Base-by-base conservation (phyloP, 2,888 invertebrate species). In the Neocrepidodera transversa region DNA sequence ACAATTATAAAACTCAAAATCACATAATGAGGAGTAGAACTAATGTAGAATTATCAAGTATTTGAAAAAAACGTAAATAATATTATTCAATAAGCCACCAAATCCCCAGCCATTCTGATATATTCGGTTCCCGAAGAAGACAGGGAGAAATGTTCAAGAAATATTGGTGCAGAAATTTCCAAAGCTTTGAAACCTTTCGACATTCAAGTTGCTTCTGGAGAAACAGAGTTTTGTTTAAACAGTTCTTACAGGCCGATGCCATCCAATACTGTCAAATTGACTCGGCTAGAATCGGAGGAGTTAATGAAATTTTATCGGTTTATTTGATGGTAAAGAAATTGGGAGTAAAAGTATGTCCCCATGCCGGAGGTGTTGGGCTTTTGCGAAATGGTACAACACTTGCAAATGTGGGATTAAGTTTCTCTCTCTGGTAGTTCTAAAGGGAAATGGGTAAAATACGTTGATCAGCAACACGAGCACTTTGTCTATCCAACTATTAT, bases 341-440 rank as follows among this genome's bases (percentile, higher is more conserved):
- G 28, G 86, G 87, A 74, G 94, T 95, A 11, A 93, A 93, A 72
- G 93, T 96, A 1, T 95, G 94, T 76, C 95, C 96, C 0, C 95
- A 96, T 81, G 95, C 94, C 59, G 96, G 95, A n/a, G 96, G 95
- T 5, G 90, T 95, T 7, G 95, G 95, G 1, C 84, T 96, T 96
- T 2, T 95, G 95, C 74, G 95, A 95, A 82, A 91, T 95, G 88
- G 93, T 95, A 1, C 95, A 95, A 71, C 95, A 96, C 80, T 82
- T 95, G 40, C 92, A 94, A 79, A 87, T 89, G 81, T 95, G 93
- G 90, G 94, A 95, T 79, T 95, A 85, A 79, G 84, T 91, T 2
- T 84, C 86, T 50, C 78, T 94, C 16, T 89, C 91, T 7, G 88
- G 85, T 6, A 86, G 87, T 5, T 87, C 84, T 75, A 84, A 90